Conservation (phyloP, 2,797 vertebrate species). For the Muscicapa comitata region DNA sequence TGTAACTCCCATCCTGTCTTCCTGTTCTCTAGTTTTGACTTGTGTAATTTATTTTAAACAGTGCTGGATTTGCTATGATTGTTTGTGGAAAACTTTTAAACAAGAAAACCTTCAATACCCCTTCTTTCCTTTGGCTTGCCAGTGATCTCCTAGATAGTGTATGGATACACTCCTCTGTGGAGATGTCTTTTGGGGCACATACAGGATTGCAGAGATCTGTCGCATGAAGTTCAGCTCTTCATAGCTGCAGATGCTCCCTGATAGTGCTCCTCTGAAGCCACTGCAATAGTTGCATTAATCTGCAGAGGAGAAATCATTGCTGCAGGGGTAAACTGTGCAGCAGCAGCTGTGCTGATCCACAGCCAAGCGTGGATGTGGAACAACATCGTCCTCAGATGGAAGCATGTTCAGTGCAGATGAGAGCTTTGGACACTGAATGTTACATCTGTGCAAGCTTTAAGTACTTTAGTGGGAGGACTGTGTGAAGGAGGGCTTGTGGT, state of each 20-base stretch:
- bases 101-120: background rate
- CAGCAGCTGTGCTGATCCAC: background rate
- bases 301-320: background rate
- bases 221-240: background rate
- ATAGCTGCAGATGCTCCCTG: background rate
- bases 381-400: background rate
- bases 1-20: background rate
- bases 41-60: background rate
- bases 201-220: background rate
- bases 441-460: background rate
- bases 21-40: background rate
- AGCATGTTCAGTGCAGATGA: background rate
- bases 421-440: background rate
- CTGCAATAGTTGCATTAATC: background rate
- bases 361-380: background rate
- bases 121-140: background rate
- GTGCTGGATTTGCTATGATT: background rate
- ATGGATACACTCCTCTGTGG: background rate
- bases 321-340: background rate
- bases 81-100: background rate
- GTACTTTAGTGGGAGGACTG: background rate
- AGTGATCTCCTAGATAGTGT: background rate
- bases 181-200: background rate
- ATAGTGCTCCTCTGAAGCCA: background rate
- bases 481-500: background rate